Percentiles rank a stretch among this genome's conserved stretches.
These are phyloP conservation scores for Philopedon plagiatum DNA, from an alignment of 2,888 invertebrate genomes.

Conservation along the genomic window DNA sequence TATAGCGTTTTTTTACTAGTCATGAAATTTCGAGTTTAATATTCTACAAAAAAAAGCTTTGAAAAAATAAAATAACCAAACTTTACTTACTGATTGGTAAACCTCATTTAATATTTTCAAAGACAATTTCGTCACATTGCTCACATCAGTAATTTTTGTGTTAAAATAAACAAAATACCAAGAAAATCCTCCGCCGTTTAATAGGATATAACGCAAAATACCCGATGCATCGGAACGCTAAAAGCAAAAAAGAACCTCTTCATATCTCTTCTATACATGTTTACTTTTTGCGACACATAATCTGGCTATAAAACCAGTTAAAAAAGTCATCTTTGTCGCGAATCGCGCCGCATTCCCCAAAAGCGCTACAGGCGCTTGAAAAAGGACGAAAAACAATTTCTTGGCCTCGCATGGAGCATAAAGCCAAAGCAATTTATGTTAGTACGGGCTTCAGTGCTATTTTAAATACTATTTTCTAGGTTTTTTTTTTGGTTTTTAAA, in stretches of 20 bases:
- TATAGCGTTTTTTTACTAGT: too few relatives aligned
- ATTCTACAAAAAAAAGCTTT: too few relatives aligned
- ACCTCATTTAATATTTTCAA: too few relatives aligned
- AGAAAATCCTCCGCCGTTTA: not conserved
- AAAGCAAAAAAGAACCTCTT: slow-evolving; percentile 18
- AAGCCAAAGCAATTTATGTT: slow-evolving; percentile 8
- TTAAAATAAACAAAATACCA: not conserved
- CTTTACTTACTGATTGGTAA: too few relatives aligned
- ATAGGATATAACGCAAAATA: slow-evolving; percentile 2
- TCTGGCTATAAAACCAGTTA: slow-evolving; percentile 46
- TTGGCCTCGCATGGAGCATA: slow-evolving; percentile 2
- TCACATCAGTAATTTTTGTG: too few relatives aligned
- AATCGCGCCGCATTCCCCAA: slow-evolving; percentile 31
- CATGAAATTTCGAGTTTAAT: too few relatives aligned
- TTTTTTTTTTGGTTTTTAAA: too few relatives aligned
- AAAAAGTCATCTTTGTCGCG: slow-evolving; percentile 45
- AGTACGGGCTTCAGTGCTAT: too few relatives aligned
- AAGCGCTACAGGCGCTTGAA: slow-evolving; percentile 41
- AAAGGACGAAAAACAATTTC: slow-evolving; percentile 39
- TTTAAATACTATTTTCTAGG: too few relatives aligned
- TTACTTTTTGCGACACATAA: slow-evolving; percentile 45
- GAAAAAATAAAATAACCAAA: too few relatives aligned
- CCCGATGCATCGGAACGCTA: not conserved
- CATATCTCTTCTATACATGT: slow-evolving; percentile 34
- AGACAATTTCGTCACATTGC: too few relatives aligned